A percentile compares a stretch with the other conserved stretches of the same genome.
Conservation (phyloP, 2,113 vertebrate species). For the Colossoma macropomum region DNA sequence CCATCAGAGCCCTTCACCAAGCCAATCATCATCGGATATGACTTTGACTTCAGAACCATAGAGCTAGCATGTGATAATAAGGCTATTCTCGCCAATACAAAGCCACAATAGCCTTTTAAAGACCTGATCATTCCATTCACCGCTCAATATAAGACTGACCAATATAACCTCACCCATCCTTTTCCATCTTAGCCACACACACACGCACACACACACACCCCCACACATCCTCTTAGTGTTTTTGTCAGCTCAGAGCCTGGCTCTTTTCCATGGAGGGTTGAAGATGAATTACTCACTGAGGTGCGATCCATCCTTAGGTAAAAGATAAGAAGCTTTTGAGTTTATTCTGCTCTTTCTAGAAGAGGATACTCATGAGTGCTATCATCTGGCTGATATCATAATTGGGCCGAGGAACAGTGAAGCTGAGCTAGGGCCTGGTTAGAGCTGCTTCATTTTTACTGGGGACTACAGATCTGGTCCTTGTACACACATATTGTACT, state of each 20-base stretch:
- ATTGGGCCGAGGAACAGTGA: constrained; percentile 33
- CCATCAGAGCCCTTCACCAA: constrained; percentile 74
- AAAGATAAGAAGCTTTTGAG: constrained; percentile 60
- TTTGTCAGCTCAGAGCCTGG: constrained; percentile 45
- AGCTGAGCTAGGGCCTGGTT: constrained; percentile 20
- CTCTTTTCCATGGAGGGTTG: constrained; percentile 48
- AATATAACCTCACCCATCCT: constrained; percentile 73
- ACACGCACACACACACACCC: constrained; percentile 34
- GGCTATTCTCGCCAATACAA: constrained; percentile 75
- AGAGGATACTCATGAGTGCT: constrained; percentile 51
- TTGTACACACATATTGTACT: too few species aligned
- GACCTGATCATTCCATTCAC: constrained; percentile 78
- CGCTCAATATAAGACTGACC: constrained; percentile 70
- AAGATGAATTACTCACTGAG: constrained; percentile 48
- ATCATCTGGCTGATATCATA: constrained; percentile 52
- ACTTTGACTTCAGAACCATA: constrained; percentile 76
- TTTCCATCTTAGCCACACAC: constrained; percentile 60
- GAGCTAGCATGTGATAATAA: constrained; percentile 75
- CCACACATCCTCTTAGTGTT: constrained; percentile 37
- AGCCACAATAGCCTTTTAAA: constrained; percentile 76
- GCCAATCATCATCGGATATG: constrained; percentile 81
- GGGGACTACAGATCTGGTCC: background rate
- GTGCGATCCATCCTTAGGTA: constrained; percentile 53
- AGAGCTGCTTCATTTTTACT: background rate
- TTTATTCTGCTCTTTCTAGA: constrained; percentile 41